A percentile compares a stretch with the other conserved stretches of the same genome.
phyloP scores from a whole-genome alignment of 2,888 invertebrate genomes.

The Esperia sulphurella region DNA sequence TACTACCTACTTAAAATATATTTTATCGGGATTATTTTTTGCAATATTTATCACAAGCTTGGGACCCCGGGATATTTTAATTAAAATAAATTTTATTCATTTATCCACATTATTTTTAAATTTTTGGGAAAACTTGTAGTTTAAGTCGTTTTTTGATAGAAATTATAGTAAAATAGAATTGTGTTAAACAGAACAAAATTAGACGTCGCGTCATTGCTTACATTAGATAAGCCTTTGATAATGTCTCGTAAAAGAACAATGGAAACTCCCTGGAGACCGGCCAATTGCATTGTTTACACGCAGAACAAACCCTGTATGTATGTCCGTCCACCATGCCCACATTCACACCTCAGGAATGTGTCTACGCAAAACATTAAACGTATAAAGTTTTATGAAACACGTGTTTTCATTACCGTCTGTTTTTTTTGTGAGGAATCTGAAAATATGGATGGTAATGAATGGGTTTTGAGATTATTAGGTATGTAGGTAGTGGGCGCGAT shows the following conservation, averaged over 20 bases:
- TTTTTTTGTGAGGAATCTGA: neutral
- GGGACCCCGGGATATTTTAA: no score
- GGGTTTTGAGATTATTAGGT: no score
- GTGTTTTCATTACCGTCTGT: neutral
- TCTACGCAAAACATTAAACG: constrained; percentile 1
- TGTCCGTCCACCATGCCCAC: neutral
- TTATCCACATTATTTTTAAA: no score
- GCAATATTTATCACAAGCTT: no score
- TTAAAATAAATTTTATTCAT: no score
- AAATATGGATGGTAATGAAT: neutral
- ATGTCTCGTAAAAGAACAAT: neutral
- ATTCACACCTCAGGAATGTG: neutral
- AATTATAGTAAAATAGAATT: no score
- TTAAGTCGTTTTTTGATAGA: no score
- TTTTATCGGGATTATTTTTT: no score
- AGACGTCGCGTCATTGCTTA: neutral
- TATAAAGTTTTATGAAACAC: constrained; percentile 1
- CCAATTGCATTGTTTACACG: constrained; percentile 3
- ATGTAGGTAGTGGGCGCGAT: no score
- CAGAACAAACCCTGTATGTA: neutral
- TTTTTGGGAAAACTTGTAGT: no score
- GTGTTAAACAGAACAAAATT: no score
- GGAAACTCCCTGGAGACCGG: neutral
- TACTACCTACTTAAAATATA: no score
- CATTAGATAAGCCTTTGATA: neutral